Evolutionary conservation across 2,888 invertebrate species (phyloP).

Genomic region (Mythimna vitellina): DNA sequence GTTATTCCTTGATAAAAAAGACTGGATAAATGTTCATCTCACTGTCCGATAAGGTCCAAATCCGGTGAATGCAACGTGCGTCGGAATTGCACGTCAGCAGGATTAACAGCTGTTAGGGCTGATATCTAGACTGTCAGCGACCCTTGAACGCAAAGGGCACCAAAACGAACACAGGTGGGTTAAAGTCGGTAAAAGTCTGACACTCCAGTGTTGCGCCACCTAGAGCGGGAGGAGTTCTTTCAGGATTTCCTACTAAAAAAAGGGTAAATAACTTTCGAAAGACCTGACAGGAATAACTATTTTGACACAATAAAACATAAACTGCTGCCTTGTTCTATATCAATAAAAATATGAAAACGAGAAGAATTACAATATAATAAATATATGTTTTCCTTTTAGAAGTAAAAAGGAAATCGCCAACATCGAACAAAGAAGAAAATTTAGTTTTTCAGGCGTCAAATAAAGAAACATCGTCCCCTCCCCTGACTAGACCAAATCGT

Average conservation of each 20-base stretch:
- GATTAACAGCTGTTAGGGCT: too few species aligned
- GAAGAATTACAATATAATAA: background rate
- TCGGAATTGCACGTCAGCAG: too few species aligned
- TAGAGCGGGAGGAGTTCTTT: too few species aligned
- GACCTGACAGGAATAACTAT: background rate
- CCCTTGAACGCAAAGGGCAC: too few species aligned
- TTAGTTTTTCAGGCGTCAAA: background rate
- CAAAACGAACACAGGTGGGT: too few species aligned
- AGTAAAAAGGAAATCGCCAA: conserved; percentile 27
- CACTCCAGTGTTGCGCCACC: too few species aligned
- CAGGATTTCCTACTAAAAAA: too few species aligned
- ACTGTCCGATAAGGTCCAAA: background rate
- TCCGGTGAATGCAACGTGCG: too few species aligned
- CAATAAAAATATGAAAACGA: background rate
- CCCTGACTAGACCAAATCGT: conserved; percentile 28
- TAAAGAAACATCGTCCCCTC: conserved; percentile 5
- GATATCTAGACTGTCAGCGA: too few species aligned
- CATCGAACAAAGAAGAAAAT: conserved; percentile 6
- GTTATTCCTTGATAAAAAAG: background rate
- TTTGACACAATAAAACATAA: background rate
- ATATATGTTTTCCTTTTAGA: conserved; percentile 30
- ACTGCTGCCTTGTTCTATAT: background rate
- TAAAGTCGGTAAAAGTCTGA: too few species aligned
- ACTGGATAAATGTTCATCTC: background rate
- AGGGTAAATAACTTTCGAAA: too few species aligned